Evolutionary conservation across 2,888 invertebrate genomes (phyloP).

Genomic region (Meiosimyza platycephala): DNA sequence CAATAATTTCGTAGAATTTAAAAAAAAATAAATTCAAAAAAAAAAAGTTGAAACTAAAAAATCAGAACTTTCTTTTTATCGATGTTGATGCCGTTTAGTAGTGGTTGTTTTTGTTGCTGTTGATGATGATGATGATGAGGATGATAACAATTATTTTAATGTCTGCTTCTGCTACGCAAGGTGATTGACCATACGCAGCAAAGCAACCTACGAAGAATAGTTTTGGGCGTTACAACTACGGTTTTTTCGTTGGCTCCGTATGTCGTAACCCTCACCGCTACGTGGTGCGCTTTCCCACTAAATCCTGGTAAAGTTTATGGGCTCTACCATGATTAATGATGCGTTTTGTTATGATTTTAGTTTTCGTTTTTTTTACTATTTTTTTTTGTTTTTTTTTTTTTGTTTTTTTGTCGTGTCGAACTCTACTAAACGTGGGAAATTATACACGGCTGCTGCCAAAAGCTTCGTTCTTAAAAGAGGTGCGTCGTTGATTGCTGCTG

Average conservation of each 20-base stretch:
- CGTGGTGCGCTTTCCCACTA: too few species aligned
- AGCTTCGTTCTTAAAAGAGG: conserved; percentile 12
- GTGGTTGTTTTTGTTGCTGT: too few species aligned
- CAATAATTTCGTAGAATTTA: too few species aligned
- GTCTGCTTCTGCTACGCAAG: background rate
- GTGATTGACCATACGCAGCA: conserved; percentile 10
- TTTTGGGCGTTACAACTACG: conserved; percentile 11
- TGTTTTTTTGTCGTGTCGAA: conserved; percentile 14
- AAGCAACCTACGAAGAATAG: too few species aligned
- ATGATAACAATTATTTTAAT: conserved; percentile 1
- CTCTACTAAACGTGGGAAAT: conserved; percentile 31
- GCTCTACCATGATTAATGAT: conserved; percentile 29
- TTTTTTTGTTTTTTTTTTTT: conserved; percentile 20
- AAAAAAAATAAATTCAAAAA: too few species aligned
- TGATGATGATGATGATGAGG: background rate
- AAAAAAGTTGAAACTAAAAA: too few species aligned
- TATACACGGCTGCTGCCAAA: conserved; percentile 1
- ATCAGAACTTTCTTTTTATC: too few species aligned
- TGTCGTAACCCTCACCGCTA: too few species aligned
- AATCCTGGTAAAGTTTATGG: conserved; percentile 22
- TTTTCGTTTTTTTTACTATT: background rate
- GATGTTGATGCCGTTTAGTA: too few species aligned
- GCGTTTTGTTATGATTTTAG: conserved; percentile 19
- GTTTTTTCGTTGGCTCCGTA: background rate
- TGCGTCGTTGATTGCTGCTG: background rate